phyloP scores from a whole-genome alignment of 2,888 invertebrate genomes.

The Epistrophe eligans region DNA sequence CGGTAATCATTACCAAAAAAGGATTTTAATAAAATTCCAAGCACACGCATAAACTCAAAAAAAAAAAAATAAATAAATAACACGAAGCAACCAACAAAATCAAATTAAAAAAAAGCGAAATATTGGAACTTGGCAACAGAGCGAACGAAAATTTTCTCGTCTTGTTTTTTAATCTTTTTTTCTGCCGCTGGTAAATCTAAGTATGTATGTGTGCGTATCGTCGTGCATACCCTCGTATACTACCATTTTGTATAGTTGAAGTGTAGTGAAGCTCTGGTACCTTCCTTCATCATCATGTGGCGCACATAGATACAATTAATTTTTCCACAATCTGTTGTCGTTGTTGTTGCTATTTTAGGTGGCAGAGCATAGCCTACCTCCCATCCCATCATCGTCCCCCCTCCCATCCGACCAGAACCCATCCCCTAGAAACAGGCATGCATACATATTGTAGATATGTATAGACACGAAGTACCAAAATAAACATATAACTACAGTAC shows the following conservation, averaged over 20 bases:
- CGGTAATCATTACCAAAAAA: slow-evolving; percentile 72
- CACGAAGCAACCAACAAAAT: slow-evolving; percentile 23
- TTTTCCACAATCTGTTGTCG: slow-evolving; percentile 71
- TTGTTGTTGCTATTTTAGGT: slow-evolving; percentile 53
- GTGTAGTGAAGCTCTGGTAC: slow-evolving; percentile 42
- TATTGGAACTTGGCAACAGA: slow-evolving; percentile 68
- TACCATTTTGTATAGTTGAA: slow-evolving; percentile 56
- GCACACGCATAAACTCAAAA: slow-evolving; percentile 60
- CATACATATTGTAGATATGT: not conserved
- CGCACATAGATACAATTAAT: slow-evolving; percentile 73
- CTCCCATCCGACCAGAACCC: not conserved
- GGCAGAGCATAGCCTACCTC: slow-evolving; percentile 14
- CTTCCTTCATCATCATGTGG: slow-evolving; percentile 56
- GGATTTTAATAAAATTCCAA: slow-evolving; percentile 74
- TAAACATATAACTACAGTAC: slow-evolving; percentile 50
- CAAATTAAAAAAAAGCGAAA: slow-evolving; percentile 32
- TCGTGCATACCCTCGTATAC: slow-evolving; percentile 20
- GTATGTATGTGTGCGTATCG: slow-evolving; percentile 19
- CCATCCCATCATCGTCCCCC: not conserved
- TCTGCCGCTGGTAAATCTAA: not conserved
- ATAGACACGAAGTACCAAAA: slow-evolving; percentile 59
- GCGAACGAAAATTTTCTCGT: slow-evolving; percentile 66
- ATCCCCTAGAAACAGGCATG: not conserved
- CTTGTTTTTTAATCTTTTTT: slow-evolving; percentile 40
- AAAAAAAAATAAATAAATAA: slow-evolving; percentile 32